Evolutionary conservation across 2,888 invertebrate genomes (phyloP), one percentile per base, ranked within the genome.

Genomic region (Creontiades dilutus): DNA sequence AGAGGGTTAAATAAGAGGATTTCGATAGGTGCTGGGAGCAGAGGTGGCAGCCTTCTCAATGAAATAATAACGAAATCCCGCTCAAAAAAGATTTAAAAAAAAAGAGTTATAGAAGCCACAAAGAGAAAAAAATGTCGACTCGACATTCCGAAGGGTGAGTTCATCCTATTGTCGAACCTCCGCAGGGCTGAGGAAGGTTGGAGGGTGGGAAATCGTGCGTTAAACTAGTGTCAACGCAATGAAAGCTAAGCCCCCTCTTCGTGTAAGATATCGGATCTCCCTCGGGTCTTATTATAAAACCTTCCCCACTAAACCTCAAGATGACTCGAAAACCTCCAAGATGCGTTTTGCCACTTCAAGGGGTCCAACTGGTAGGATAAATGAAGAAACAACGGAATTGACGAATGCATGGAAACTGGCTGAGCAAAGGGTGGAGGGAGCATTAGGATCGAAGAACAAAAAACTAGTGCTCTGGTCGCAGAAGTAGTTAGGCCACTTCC

Each of bases 161-260:
- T 52, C 82, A 82, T 82, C 82, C 52, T 82, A 52, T 82, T 82
- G 82, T 82, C 37, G 23, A 23, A 23, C 14, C 37, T 9, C 16
- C 23, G 16, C 9, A 47, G 78, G 78, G 46, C 46, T 80, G 37
- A 14, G 5, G 14, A 46, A 16, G 16, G 78, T 47, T 80, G 23
- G 68, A 68, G 85, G 86, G 86, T 86, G 86, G n/a, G 86, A 86
- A 86, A 86, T 86, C 86, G 86, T 86, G 86, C 86, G 86, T 86
- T 75, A 86, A 86, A 86, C 85, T 16, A 76, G 86, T 86, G 86
- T 86, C 86, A 76, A 46, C 86, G 68, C 47, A 75, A 23, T 75
- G 76, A 86, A 86, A 86, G 86, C 86, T 76, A 86, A 75, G 75
- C 86, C 86, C 52, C 16, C 75, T 12, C 75, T 13, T n/a, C 46